Base-by-base conservation (phyloP, 2,888 invertebrate species). In the Aleiodes alternator region DNA sequence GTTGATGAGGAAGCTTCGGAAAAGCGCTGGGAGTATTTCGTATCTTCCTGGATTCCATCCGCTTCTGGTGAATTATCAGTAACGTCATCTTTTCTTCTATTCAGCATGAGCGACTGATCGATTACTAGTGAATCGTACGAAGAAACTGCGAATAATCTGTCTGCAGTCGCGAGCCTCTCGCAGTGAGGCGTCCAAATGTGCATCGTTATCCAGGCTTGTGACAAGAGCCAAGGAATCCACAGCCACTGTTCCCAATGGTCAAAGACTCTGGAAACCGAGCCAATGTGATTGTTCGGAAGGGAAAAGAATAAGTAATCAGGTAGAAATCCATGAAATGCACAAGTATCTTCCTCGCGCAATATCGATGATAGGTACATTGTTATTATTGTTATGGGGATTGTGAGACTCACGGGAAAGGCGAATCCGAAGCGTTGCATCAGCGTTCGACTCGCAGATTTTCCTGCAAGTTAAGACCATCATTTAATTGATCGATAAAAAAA, bases 401-500 rank as follows among this genome's bases (percentile, higher is more conserved):
- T 93, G 11, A 98, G 90, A 83, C 92, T 94, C 55, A 97, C 90
- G 0, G 98, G 96, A 78, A 97, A 92, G 0, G 97, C 95, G 84
- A 95, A 97, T 82, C 97, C 95, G 87, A 96, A 94, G 72, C 94
- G 93, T 88, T 98, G 97, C 86, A 98, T 97, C 87, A 95, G 93
- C 79, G 97, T 95, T 91, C 96, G 96, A 90, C 96, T 96, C 0
- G 96, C 95, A 81, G 96, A 96, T 90, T 96, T 97, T 4, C 94
- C 91, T 90, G 87, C 75, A 82, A 81, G 50, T 82, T 82, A 78
- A 72, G 76, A n/a, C 29, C 11, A 23, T 9, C 4, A 48, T 23
- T 55, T n/a, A 16, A 56, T 43, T n/a, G 29, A 55, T 7, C 11
- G 2, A n/a, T 9, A 9, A 1, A 23, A 23, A 23, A 23, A 23